These are phyloP conservation scores for Petrolisthes manimaculis DNA, from an alignment of 2,888 invertebrate species.

Conservation along the genomic window DNA sequence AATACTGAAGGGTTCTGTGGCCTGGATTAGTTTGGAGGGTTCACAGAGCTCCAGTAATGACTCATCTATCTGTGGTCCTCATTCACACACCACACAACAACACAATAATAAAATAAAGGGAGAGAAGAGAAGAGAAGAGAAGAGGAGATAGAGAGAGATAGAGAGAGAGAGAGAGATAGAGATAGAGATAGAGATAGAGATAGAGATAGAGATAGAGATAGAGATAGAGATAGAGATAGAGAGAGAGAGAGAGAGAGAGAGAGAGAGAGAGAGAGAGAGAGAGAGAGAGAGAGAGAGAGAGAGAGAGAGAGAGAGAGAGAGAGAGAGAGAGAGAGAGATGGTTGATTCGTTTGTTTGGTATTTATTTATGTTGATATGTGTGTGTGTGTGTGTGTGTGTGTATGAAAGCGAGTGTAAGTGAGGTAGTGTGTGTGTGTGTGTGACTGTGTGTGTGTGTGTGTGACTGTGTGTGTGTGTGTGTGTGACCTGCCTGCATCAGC, in stretches of 20 bases:
- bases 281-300: not conserved
- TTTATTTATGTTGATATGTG: no score
- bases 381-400: not conserved
- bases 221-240: not conserved
- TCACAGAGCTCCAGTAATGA: no score
- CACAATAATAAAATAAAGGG: not conserved
- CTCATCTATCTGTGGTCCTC: no score
- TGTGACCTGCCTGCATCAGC: no score
- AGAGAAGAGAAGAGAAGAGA: not conserved
- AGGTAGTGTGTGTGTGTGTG: not conserved
- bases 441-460: not conserved
- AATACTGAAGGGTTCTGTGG: not conserved
- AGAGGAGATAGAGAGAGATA: not conserved
- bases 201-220: constrained; percentile 1
- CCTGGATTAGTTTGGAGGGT: no score
- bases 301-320: not conserved
- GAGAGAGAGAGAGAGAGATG: no score
- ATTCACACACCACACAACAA: no score
- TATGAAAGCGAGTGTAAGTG: not conserved
- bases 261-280: constrained; percentile 3
- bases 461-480: no score
- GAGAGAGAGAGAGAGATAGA: no score
- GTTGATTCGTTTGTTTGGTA: no score
- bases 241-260: constrained; percentile 7
- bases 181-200: not conserved